Evolutionary conservation across 1,140 invertebrate genomes (phyloP), one percentile per base, ranked within the genome.

Genomic region (Elymnias hypermnestra): DNA sequence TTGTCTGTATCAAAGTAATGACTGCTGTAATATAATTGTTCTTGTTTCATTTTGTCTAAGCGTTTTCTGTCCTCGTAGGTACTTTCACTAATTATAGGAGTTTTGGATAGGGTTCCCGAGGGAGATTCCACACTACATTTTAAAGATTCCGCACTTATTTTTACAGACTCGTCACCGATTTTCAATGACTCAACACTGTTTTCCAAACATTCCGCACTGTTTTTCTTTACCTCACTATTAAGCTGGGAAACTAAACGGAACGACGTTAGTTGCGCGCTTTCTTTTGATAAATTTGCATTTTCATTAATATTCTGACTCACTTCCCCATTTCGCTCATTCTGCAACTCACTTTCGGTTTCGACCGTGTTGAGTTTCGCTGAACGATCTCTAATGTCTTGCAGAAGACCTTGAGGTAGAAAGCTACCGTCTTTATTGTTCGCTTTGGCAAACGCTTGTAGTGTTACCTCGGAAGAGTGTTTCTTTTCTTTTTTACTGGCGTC

Each of bases 1-100:
- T 91, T 91, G 82, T 95, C 93, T 40, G 92, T 88, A 60, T 93
- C 92, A 54, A 92, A 93, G 53, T 89, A 89, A 63, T 87, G 81
- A 39, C 82, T 85, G 47, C 78, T 87, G 57, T 87, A 78, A 28
- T 72, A 84, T 51, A 88, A 83, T 39, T 81, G 76, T 37, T 88
- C 86, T 50, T 88, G 83, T 45, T 87, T 76, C 67, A 87, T 86
- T 54, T 88, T 85, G 50, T 89, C 79, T 22, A 88, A 71, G 42
- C 87, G 76, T 51, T 89, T 88, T 31, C 89, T 72, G 23, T 92
- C 90, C 51, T 92, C 91, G 68, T 92, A 92, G 1, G 91, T 91
- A 63, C 88, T 90, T 69, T 92, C 90, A 47, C 88, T 89, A 12
- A 93, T 88, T 8, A 92, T 63, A 8, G 85, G 72, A 22, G 81